Evolutionary conservation across 2,113 vertebrate genomes (phyloP), one percentile per base, ranked within the genome.

Genomic region (Monarcha castaneiventris): DNA sequence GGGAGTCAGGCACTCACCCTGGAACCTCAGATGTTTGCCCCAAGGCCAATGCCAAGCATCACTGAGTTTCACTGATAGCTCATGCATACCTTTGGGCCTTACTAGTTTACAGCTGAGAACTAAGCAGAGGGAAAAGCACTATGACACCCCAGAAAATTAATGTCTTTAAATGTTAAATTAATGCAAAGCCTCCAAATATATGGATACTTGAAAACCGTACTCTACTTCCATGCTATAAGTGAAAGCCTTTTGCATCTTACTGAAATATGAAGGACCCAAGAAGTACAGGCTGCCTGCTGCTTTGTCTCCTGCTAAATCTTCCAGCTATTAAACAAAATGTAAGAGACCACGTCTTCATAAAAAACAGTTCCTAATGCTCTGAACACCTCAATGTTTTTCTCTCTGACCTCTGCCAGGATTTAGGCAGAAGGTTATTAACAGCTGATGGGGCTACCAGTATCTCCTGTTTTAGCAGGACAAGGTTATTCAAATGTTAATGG

Each of bases 401-500:
- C n/a, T 86, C 23, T 59, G 61, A 44, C 32, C 68, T 93, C 73
- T 89, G 81, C 12, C 77, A 86, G n/a, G 41, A 73, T 77, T 86
- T 94, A 74, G 80, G 64, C 43, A 94, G 76, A 66, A 73, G 68
- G 29, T 46, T 71, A 54, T 87, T 91, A 94, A 71, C 29, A 74
- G 80, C 15, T 81, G 68, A 77, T 69, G 43, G 59, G 43, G 23
- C 41, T 89, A 62, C 51, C 44, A 46, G 37, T 80, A 48, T 69
- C 91, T 84, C 35, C 61, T 92, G 67, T 83, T 90, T 84, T 44
- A 86, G 63, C 32, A 58, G 86, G 69, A 92, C 84, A 93, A 71
- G 69, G 87, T 94, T 95, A 84, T 95, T 89, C 61, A 95, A 67
- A 93, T 93, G 84, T 87, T 93, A 92, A 91, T 89, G 33, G 26